These are phyloP conservation scores for Eriocheir sinensis DNA, from an alignment of 1,140 invertebrate species.

Conservation along the genomic window DNA sequence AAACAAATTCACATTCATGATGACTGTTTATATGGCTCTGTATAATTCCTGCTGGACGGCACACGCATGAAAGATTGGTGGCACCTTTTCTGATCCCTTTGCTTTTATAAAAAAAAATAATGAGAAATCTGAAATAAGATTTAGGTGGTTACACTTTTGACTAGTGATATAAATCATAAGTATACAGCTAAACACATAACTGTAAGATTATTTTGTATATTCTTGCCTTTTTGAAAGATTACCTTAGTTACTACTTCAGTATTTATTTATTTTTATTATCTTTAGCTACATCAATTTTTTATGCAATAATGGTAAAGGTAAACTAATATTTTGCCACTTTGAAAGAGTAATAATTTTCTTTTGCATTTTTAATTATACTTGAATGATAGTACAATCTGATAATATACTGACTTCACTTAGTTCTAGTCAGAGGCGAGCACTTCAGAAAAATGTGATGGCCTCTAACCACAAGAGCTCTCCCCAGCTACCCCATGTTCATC, in stretches of 20 bases:
- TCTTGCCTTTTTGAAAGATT: not conserved
- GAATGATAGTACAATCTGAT: too few relatives aligned
- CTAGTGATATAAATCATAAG: too few relatives aligned
- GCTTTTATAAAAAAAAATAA: not conserved
- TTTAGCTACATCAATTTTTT: too few relatives aligned
- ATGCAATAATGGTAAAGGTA: too few relatives aligned
- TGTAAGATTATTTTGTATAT: not conserved
- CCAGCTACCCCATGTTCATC: not conserved
- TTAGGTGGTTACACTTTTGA: too few relatives aligned
- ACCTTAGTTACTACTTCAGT: too few relatives aligned
- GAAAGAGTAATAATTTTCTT: not conserved
- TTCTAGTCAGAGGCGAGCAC: not conserved
- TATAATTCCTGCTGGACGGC: not conserved
- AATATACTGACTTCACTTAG: too few relatives aligned
- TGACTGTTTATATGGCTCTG: not conserved
- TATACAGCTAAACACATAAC: not conserved
- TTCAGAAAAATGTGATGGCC: not conserved
- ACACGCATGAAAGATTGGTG: not conserved
- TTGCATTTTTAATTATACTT: too few relatives aligned
- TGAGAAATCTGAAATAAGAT: not conserved
- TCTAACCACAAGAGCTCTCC: not conserved
- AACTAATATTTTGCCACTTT: not conserved
- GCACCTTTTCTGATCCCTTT: not conserved
- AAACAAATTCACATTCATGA: conserved; percentile 69
- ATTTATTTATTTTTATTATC: too few relatives aligned